Evolutionary conservation across 2,797 vertebrate genomes (phyloP), one percentile per base, ranked within the genome.

Genomic region (Chiloscyllium punctatum): DNA sequence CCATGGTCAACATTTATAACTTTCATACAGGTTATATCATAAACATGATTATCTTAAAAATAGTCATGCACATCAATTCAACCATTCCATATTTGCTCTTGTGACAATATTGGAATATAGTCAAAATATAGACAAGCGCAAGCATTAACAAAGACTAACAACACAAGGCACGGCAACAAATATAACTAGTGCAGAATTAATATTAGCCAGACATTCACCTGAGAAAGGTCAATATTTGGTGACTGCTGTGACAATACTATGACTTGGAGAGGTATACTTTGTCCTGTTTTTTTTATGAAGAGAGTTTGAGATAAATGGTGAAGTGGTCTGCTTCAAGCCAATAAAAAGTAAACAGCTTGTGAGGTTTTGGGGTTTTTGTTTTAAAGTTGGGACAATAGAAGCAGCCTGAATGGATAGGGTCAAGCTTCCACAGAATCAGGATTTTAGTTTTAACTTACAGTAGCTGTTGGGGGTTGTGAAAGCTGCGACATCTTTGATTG

Each of bases 131-230:
- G 30, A 25, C 2, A 95, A 91, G 42, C 95, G 6, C 51, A 95
- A 62, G 57, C 48, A 90, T 92, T 66, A 53, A 62, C 66, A 96
- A 92, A 90, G 27, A 86, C 94, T 84, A 66, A 95, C 95, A 88
- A 95, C 92, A 95, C 71, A 66, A 62, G 95, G 51, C 72, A 95
- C 72, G 87, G 95, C 62, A 96, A 86, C 86, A 48, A 91, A 33
- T 48, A 84, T 27, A 95, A n/a, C 37, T 69, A 74, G 51, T 95
- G 33, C 82, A 51, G 30, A 68, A 25, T 53, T 79, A 84, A 72
- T 37, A 74, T 68, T 86, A 71, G 66, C 48, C 51, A 96, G 71
- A 25, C 23, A 62, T 88, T 77, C 82, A 94, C 71, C 42, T 74
- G 51, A 42, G 4, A 53, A 53, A 96, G 88, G 95, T 77, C 62